Base-by-base conservation (phyloP, 2,113 vertebrate genomes). In the Stigmatopora argus region DNA sequence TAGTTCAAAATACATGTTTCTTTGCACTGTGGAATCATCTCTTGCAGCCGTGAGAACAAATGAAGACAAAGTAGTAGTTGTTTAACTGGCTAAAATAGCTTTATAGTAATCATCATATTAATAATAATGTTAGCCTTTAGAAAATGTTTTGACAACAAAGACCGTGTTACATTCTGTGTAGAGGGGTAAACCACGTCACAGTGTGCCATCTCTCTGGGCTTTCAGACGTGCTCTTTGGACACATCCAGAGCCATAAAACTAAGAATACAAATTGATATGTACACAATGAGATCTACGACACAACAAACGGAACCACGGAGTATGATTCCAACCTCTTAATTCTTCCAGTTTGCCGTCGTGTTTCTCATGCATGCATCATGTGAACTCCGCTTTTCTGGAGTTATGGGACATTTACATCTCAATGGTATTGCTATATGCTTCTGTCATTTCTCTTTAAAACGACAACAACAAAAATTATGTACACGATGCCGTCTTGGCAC, bases 61-160 rank as follows among this genome's bases (percentile, higher is more conserved):
- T 49, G 75, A 74, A 77, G 70, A 89, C 78, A 83, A 81, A 66
- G 45, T 65, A 86, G 66, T 78, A 69, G 48, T 78, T 9, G 45
- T 86, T 88, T 89, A 86, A 84, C 88, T 92, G 83, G 89, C 90
- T 91, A 92, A 92, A 92, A 91, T 91, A 91, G 87, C 90, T 92
- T 92, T 92, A 90, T 91, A 89, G 83, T 90, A 85, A 87, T 90
- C 82, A 84, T 89, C 80, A 71, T 88, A 85, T 83, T 88, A 85
- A 72, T 86, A 88, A 85, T 89, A 87, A 86, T 88, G 86, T 85
- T 84, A 88, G 80, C 86, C 77, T 78, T 86, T 89, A 89, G 79
- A 91, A 91, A 92, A 91, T 79, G 85, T 87, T 89, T 84, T 21
- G 70, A 91, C 88, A 90, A 90, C 78, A 74, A 87, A 81, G 82